phyloP scores from a whole-genome alignment of 1,140 invertebrate genomes.

The Macrosteles quadrilineatus region DNA sequence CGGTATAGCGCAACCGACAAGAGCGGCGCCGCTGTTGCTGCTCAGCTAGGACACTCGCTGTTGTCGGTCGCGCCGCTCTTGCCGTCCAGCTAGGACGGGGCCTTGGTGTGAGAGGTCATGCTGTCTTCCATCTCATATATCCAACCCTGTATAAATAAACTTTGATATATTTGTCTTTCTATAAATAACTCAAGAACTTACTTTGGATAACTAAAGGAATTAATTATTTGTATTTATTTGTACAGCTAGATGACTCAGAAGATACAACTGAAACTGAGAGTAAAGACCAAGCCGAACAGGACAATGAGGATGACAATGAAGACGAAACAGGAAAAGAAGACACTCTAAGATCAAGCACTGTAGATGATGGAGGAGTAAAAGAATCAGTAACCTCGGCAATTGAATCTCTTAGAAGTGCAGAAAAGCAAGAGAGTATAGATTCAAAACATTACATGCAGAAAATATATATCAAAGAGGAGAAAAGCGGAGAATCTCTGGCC shows the following conservation, averaged over 20 bases:
- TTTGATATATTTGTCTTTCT: constrained; percentile 20
- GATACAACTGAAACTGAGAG: constrained; percentile 41
- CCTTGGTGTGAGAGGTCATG: no score
- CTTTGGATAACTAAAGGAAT: constrained; percentile 1
- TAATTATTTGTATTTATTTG: constrained; percentile 24
- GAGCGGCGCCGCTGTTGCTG: no score
- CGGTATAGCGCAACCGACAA: no score
- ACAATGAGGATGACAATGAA: background rate
- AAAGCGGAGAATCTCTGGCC: background rate
- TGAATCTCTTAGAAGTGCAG: background rate
- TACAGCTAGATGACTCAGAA: constrained; percentile 44
- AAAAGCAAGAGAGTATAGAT: background rate
- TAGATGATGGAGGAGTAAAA: constrained; percentile 4
- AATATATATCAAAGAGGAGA: background rate
- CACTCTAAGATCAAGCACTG: background rate
- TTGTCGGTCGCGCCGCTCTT: no score
- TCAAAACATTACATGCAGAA: constrained; percentile 2
- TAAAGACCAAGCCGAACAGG: background rate
- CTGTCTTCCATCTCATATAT: no score
- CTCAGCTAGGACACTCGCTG: no score
- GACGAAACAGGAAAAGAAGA: constrained; percentile 21
- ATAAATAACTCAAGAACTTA: background rate
- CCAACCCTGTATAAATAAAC: no score
- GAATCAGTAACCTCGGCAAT: background rate
- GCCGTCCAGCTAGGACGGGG: no score